A percentile compares a stretch with the other conserved stretches of the same genome.
Evolutionary conservation across 2,113 vertebrate species (phyloP).

Genomic region (Caracal caracal): DNA sequence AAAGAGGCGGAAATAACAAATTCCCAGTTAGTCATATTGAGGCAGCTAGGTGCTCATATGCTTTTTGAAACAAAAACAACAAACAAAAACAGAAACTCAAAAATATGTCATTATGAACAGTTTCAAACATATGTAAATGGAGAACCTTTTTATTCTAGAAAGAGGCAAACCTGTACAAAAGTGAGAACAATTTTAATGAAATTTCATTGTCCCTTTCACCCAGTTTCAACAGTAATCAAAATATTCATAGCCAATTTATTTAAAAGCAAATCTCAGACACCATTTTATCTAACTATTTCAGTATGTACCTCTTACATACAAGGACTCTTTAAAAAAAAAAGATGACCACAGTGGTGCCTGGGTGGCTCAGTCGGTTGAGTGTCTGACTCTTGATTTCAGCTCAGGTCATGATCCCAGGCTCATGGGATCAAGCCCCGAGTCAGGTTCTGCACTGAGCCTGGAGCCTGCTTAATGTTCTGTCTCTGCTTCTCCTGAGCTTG

Average conservation of each 20-base stretch:
- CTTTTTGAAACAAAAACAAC: background rate
- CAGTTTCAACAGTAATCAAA: conserved; percentile 14
- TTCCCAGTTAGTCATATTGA: background rate
- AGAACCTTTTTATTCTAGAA: background rate
- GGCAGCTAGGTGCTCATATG: background rate
- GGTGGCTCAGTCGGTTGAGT: too few relatives aligned
- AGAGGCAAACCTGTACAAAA: background rate
- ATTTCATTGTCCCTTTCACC: background rate
- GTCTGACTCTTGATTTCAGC: too few relatives aligned
- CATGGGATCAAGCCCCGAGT: too few relatives aligned
- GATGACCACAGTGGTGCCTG: background rate
- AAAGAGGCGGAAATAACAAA: background rate
- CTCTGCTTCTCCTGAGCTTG: too few relatives aligned
- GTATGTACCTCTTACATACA: background rate
- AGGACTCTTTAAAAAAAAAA: background rate
- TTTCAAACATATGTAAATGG: background rate
- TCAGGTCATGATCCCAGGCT: too few relatives aligned
- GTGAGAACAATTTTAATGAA: background rate
- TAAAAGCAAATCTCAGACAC: background rate
- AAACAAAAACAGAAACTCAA: background rate
- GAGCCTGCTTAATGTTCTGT: too few relatives aligned
- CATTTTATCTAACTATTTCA: background rate
- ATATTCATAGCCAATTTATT: background rate
- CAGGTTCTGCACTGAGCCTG: too few relatives aligned
- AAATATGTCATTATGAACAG: background rate